Evolutionary conservation across 2,113 vertebrate genomes (phyloP).

Genomic region (Prinia subflava): DNA sequence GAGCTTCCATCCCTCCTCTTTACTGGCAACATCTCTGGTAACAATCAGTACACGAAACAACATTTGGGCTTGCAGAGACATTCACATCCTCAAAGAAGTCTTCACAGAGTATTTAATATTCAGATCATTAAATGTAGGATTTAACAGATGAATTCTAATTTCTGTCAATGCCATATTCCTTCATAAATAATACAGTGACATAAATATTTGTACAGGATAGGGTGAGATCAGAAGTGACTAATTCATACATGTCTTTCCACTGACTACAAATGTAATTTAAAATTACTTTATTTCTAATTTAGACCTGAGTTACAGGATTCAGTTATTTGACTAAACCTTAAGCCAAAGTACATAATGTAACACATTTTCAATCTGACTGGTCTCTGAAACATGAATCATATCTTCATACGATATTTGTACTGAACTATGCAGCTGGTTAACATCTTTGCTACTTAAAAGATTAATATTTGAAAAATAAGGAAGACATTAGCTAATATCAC

Average conservation of each 20-base stretch:
- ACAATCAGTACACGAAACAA: not conserved
- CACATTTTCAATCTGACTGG: not conserved
- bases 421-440: not conserved
- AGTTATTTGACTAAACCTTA: not conserved
- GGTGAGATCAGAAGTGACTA: not conserved
- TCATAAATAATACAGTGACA: not conserved
- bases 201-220: not conserved
- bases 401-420: not conserved
- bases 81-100: not conserved
- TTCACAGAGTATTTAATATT: not conserved
- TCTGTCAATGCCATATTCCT: not conserved
- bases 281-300: conserved; percentile 3
- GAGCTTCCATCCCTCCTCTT: not conserved
- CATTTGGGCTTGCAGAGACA: not conserved
- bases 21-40: not conserved
- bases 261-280: not conserved
- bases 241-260: not conserved
- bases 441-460: not conserved
- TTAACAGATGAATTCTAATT: not conserved
- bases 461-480: not conserved
- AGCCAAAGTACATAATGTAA: not conserved
- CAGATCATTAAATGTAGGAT: not conserved
- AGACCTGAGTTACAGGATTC: not conserved
- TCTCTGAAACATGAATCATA: not conserved
- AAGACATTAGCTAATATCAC: not conserved